phyloP scores from a whole-genome alignment of 2,113 vertebrate genomes.

The Machaerirhynchus nigripectus region DNA sequence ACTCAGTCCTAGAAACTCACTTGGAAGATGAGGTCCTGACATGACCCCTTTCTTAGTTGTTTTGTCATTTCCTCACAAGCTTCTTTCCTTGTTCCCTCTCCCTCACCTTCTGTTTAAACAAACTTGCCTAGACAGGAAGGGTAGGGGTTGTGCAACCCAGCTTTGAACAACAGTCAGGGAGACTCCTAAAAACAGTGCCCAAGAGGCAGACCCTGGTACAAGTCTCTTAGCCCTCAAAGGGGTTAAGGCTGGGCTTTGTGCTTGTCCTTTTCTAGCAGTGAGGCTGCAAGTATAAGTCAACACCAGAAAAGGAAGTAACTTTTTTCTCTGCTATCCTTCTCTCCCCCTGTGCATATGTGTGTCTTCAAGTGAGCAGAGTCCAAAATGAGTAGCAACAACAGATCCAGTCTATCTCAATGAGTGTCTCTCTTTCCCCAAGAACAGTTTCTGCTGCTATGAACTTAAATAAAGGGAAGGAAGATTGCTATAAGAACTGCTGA shows the following conservation, averaged over 20 bases:
- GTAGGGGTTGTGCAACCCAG: background rate
- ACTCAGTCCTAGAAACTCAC: background rate
- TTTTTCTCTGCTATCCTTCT: background rate
- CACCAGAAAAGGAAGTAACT: background rate
- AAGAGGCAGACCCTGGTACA: background rate
- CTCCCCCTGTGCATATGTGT: background rate
- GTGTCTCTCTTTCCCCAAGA: background rate
- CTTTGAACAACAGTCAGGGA: background rate
- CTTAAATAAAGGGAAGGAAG: slow-evolving; percentile 5
- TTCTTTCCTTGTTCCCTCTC: background rate
- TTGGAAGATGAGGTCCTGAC: background rate
- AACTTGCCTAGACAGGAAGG: background rate
- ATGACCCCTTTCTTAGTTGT: background rate
- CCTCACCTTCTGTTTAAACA: background rate
- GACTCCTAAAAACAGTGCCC: background rate
- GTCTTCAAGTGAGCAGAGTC: background rate
- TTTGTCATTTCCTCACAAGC: background rate
- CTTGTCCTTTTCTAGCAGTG: background rate
- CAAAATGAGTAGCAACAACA: background rate
- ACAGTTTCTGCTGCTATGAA: background rate
- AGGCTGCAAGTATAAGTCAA: background rate
- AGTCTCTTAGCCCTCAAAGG: background rate
- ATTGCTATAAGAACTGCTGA: background rate
- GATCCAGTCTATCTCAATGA: background rate
- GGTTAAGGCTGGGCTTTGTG: background rate